Conservation (phyloP, 2,113 vertebrate genomes). For the Callionymus lyra region DNA sequence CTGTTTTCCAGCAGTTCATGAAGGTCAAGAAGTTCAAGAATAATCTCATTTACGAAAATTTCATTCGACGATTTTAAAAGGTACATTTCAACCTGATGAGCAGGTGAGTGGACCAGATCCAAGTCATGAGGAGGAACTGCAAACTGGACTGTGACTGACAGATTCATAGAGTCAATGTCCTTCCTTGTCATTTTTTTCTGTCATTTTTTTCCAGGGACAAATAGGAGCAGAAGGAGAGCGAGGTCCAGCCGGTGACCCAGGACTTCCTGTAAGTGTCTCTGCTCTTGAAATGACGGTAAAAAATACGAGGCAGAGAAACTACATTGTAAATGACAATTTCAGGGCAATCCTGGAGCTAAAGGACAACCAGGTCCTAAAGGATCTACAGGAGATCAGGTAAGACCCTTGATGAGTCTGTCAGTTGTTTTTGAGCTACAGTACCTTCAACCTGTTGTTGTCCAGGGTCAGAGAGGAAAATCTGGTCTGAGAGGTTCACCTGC, state of each 20-base stretch:
- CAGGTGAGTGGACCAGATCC: too few species aligned
- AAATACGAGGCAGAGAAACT: neutral
- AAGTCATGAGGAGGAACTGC: too few species aligned
- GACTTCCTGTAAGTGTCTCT: conserved; percentile 79
- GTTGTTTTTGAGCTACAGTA: conserved; percentile 5
- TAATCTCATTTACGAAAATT: too few species aligned
- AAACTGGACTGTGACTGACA: too few species aligned
- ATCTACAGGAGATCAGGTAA: conserved; percentile 90
- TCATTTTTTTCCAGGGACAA: conserved; percentile 71
- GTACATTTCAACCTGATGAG: too few species aligned
- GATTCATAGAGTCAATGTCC: too few species aligned
- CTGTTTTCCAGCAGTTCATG: too few species aligned
- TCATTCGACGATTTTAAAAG: too few species aligned
- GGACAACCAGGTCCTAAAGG: conserved; percentile 81
- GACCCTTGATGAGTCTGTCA: conserved; percentile 26
- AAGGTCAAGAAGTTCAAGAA: too few species aligned
- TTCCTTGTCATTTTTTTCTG: too few species aligned
- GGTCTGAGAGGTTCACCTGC: conserved; percentile 71
- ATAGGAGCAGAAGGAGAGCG: conserved; percentile 78
- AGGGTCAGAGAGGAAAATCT: conserved; percentile 87
- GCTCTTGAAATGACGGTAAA: neutral
- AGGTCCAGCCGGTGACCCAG: conserved; percentile 80
- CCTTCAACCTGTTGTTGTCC: conserved; percentile 31
- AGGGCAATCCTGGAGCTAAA: conserved; percentile 84
- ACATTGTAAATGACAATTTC: conserved; percentile 32